Percentiles rank a stretch among this genome's conserved stretches.
These are phyloP conservation scores for Galendromus occidentalis DNA, from an alignment of 1,140 invertebrate genomes.

Conservation along the genomic window DNA sequence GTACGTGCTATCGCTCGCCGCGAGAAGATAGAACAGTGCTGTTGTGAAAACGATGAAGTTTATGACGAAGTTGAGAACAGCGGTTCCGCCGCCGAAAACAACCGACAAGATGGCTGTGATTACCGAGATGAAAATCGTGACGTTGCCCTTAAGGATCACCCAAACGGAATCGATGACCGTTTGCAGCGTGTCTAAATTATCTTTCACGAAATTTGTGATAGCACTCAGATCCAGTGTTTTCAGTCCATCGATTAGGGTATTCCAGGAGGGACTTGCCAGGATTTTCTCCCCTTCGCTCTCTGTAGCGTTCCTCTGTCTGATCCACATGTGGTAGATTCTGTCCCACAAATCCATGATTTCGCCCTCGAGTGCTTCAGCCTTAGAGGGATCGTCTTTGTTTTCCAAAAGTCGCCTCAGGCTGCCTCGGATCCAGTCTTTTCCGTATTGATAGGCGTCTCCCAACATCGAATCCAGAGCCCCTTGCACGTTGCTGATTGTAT, in stretches of 20 bases:
- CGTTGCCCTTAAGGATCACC: constrained; percentile 73
- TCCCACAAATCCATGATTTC: constrained; percentile 85
- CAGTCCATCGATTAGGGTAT: constrained; percentile 46
- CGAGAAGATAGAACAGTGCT: constrained; percentile 80
- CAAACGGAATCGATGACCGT: constrained; percentile 79
- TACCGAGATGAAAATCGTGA: constrained; percentile 66
- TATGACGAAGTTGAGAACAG: constrained; percentile 75
- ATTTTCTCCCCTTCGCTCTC: constrained; percentile 29
- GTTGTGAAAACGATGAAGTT: constrained; percentile 88
- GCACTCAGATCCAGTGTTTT: constrained; percentile 53
- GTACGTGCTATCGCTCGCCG: constrained; percentile 64
- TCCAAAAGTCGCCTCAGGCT: constrained; percentile 52
- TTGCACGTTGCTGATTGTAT: constrained; percentile 28
- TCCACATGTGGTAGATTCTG: constrained; percentile 73
- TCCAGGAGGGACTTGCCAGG: constrained; percentile 44
- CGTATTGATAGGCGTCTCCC: constrained; percentile 76
- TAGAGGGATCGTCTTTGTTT: constrained; percentile 56
- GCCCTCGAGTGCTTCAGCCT: constrained; percentile 62
- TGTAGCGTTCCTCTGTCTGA: constrained; percentile 37
- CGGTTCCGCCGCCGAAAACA: constrained; percentile 71
- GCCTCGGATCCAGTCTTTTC: constrained; percentile 58
- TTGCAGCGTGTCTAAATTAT: constrained; percentile 73
- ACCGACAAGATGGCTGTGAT: constrained; percentile 65
- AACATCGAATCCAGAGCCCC: constrained; percentile 61
- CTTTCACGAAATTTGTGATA: constrained; percentile 58